Evolutionary conservation across 2,888 invertebrate genomes (phyloP).

Genomic region (Ecdyonurus torrentis): DNA sequence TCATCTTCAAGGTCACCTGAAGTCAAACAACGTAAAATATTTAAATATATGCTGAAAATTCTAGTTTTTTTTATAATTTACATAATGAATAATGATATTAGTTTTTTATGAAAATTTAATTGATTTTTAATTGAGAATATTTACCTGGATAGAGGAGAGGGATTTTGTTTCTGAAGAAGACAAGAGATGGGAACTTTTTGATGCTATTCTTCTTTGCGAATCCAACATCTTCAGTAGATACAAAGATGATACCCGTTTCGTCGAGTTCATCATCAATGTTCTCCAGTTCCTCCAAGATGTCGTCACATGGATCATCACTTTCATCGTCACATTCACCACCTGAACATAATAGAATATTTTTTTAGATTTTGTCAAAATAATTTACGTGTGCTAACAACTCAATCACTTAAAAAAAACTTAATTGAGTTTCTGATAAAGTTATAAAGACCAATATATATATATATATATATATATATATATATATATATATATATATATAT

Average conservation of each 20-base stretch:
- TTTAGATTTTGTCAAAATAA: too few species aligned
- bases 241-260: conserved; percentile 83
- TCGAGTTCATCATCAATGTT: conserved; percentile 87
- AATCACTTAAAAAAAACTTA: too few species aligned
- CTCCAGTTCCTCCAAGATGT: conserved; percentile 68
- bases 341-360: too few species aligned
- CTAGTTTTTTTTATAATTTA: too few species aligned
- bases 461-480: too few species aligned
- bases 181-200: conserved; percentile 67
- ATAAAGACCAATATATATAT: too few species aligned
- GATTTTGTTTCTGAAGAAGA: conserved; percentile 83
- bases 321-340: conserved; percentile 76
- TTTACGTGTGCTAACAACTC: too few species aligned
- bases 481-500: too few species aligned
- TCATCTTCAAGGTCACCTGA: conserved; percentile 75
- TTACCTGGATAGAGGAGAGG: conserved; percentile 60
- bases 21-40: background rate
- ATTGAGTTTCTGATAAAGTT: too few species aligned
- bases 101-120: too few species aligned
- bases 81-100: background rate
- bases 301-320: conserved; percentile 72
- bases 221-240: conserved; percentile 70
- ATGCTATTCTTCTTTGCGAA: conserved; percentile 74
- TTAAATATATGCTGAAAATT: conserved; percentile 1
- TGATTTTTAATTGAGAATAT: too few species aligned